Conservation (phyloP, 2,797 vertebrate species). For the Muscicapa striata region DNA sequence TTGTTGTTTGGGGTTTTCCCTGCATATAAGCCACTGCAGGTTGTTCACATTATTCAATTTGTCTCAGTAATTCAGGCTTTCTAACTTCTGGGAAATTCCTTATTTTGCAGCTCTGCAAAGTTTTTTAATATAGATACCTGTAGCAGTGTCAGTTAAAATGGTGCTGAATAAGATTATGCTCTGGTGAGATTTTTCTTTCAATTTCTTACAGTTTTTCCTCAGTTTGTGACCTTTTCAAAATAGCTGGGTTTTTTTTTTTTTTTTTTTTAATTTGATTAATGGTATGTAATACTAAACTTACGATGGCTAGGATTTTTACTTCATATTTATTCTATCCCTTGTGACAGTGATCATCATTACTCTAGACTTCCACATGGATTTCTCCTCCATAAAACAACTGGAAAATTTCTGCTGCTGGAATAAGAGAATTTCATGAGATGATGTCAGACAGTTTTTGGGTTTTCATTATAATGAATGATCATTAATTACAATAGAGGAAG, state of each 20-base stretch:
- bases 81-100: neutral
- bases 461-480: neutral
- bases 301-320: neutral
- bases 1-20: neutral
- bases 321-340: neutral
- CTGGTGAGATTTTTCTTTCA: neutral
- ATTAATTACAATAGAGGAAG: neutral
- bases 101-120: fast-evolving
- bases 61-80: neutral
- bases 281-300: neutral
- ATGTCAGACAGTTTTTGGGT: neutral
- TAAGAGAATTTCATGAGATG: neutral
- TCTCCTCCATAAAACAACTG: neutral
- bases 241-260: neutral
- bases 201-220: neutral
- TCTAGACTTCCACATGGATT: neutral
- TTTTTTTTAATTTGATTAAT: neutral
- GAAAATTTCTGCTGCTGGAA: neutral
- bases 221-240: neutral
- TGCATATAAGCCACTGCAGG: neutral
- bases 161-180: neutral
- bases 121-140: neutral
- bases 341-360: neutral
- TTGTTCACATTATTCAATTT: neutral
- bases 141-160: neutral